Percentiles rank a stretch among this genome's conserved stretches.
Conservation (phyloP, 1,140 invertebrate genomes). For the Venustaconcha ellipsiformis region DNA sequence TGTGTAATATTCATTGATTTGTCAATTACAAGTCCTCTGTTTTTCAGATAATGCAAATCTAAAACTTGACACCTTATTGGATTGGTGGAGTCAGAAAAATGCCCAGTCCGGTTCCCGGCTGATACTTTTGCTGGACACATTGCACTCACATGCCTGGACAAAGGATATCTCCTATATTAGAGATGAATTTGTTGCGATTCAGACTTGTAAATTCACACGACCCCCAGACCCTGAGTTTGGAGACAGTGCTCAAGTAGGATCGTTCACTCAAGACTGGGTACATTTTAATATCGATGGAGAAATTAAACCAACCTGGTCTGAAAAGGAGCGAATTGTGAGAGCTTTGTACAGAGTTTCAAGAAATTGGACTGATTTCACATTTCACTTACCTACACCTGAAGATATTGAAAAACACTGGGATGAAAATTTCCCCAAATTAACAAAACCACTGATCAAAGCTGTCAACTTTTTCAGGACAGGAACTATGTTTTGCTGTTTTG, state of each 20-base stretch:
- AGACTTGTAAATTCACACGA: conserved; percentile 52
- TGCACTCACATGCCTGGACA: conserved; percentile 59
- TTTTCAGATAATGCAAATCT: conserved; percentile 55
- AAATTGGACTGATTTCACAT: conserved; percentile 63
- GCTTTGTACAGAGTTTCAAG: conserved; percentile 57
- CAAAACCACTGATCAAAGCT: conserved; percentile 55
- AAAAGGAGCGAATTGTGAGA: conserved; percentile 39
- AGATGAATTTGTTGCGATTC: conserved; percentile 56
- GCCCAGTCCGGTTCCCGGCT: conserved; percentile 53
- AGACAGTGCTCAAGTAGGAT: conserved; percentile 42
- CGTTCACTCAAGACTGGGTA: conserved; percentile 62
- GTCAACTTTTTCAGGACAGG: conserved; percentile 52
- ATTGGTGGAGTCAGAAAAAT: conserved; percentile 61
- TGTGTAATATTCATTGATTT: not conserved
- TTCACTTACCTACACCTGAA: conserved; percentile 59
- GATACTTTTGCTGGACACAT: conserved; percentile 61
- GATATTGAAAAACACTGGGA: conserved; percentile 63
- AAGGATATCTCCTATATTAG: conserved; percentile 33
- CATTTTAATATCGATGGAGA: conserved; percentile 56
- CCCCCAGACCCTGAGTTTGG: conserved; percentile 43
- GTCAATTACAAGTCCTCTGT: conserved; percentile 1
- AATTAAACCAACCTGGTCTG: conserved; percentile 43
- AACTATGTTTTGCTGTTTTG: conserved; percentile 54
- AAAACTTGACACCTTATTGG: conserved; percentile 53
- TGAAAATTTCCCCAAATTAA: conserved; percentile 55